These are phyloP conservation scores for Bombus cullumanus DNA, from an alignment of 1,140 invertebrate genomes.

Conservation along the genomic window DNA sequence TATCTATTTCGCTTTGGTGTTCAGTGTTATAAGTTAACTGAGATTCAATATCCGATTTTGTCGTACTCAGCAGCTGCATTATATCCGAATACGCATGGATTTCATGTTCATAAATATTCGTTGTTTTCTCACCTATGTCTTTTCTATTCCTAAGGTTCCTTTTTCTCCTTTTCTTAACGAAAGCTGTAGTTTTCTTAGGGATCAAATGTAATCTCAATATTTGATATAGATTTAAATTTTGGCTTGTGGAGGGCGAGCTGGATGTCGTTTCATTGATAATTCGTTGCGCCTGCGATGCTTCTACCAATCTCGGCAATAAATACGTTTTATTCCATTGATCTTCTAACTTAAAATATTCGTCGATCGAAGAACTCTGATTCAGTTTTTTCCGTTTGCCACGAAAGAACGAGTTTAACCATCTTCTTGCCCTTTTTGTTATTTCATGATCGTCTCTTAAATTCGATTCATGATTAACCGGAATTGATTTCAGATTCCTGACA, in stretches of 20 bases:
- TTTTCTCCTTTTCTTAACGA: constrained; percentile 30
- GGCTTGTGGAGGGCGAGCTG: not conserved
- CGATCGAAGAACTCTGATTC: not conserved
- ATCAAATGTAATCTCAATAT: not conserved
- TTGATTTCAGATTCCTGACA: constrained; percentile 28
- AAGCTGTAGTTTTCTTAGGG: not conserved
- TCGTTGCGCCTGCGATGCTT: not conserved
- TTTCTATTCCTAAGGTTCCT: not conserved
- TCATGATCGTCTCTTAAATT: constrained; percentile 17
- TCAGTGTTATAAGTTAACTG: constrained; percentile 36
- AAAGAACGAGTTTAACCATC: not conserved
- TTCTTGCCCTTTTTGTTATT: not conserved
- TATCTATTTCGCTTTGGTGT: constrained; percentile 15
- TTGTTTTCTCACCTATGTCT: fast-evolving
- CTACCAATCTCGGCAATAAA: constrained; percentile 3
- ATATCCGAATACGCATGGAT: not conserved
- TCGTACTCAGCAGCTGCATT: fast-evolving
- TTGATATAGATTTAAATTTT: not conserved
- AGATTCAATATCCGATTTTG: not conserved
- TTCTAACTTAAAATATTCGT: no score
- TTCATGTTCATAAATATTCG: no score
- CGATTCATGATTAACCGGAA: constrained; percentile 12
- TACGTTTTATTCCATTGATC: constrained; percentile 16
- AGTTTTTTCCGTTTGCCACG: not conserved
- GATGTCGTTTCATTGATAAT: not conserved